phyloP scores from a whole-genome alignment of 2,113 vertebrate species.

The Ochotona princeps region DNA sequence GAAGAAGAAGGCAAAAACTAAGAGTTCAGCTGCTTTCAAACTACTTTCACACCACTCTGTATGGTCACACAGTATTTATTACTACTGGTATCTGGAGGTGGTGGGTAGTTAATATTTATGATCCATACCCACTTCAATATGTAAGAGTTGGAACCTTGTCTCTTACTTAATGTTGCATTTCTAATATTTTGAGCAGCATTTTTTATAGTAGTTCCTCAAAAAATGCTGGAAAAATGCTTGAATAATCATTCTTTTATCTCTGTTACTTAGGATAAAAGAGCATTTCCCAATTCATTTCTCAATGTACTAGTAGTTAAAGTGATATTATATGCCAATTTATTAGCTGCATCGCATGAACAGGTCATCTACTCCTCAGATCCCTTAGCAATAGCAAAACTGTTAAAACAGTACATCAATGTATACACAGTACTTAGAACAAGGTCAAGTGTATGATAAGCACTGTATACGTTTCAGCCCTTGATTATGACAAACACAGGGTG shows the following conservation, averaged over 20 bases:
- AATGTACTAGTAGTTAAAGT: not conserved
- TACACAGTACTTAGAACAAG: not conserved
- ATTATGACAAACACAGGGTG: not conserved
- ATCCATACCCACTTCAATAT: not conserved
- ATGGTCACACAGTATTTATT: not conserved
- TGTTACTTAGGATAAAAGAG: conserved; percentile 21
- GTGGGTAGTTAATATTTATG: not conserved
- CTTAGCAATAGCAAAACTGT: not conserved
- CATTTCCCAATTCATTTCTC: not conserved
- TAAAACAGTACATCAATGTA: not conserved
- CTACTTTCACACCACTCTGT: not conserved
- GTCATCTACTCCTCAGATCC: not conserved
- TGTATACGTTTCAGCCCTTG: not conserved
- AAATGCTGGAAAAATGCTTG: not conserved
- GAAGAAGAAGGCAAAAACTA: too few relatives aligned
- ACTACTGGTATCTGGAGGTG: not conserved
- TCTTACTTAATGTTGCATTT: not conserved
- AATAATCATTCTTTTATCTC: conserved; percentile 20
- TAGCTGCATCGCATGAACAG: not conserved
- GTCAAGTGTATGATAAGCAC: not conserved
- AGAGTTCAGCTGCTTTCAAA: too few relatives aligned
- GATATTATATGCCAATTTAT: not conserved
- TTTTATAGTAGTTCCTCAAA: not conserved
- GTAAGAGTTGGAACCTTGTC: not conserved
- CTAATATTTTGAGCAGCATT: not conserved